Base-by-base conservation (phyloP, 2,113 vertebrate species). In the Murina feae region DNA sequence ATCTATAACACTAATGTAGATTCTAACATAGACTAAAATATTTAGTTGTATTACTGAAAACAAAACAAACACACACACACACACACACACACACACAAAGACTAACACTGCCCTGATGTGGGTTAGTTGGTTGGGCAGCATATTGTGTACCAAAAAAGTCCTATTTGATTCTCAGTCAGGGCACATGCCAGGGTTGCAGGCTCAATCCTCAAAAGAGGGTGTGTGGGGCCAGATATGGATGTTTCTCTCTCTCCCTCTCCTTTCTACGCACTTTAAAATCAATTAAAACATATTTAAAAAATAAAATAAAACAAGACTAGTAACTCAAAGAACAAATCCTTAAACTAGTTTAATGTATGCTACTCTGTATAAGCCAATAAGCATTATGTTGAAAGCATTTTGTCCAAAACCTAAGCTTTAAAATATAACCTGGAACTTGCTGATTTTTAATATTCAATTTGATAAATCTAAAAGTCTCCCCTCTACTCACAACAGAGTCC, bases 371-470 rank as follows among this genome's bases (percentile, higher is more conserved):
- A 71, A 91, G 17, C 9, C 74, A 92, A 80, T 60, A 81, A 69
- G 9, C 35, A 87, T 86, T 60, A 83, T 63, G 9, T 55, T 42
- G 55, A 91, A 94, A 69, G 53, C 30, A 42, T 44, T 86, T 94
- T 90, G 30, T 69, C n/a, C 39, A 86, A 96, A 95, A 74, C 0
- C 7, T 65, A 55, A 20, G 39, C n/a, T 97, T 95, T 72, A 92
- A 87, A 95, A 75, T 47, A 79, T 39, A 96, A 76, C 35, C 20
- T 82, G 21, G 25, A 78, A 90, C 80, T 78, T 93, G 16, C n/a
- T 95, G 9, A 69, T 60, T 92, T 93, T 76, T 90, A 93, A 86
- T 93, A 81, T 90, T 90, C 76, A 65, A 0, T 58, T 93, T 86
- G 51, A 60, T 66, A 93, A 79, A 96, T 65, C 11, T 49, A 49